phyloP scores from a whole-genome alignment of 2,888 invertebrate species.

The Lordiphosa andalusiaca region DNA sequence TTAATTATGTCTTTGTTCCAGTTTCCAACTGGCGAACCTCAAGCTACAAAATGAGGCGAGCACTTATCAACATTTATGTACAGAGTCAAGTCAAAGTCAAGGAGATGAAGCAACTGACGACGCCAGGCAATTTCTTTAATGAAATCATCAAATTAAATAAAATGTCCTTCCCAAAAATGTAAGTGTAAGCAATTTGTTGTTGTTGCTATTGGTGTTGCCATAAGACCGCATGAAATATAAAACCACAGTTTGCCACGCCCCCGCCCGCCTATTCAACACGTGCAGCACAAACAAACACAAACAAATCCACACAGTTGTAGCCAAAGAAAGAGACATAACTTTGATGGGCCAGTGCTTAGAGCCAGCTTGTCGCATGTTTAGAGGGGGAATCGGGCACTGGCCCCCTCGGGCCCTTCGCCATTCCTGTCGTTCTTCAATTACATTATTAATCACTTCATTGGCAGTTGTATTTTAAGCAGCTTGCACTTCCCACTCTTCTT shows the following conservation, averaged over 20 bases:
- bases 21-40: conserved; percentile 25
- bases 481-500: conserved; percentile 24
- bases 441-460: conserved; percentile 59
- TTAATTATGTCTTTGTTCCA: conserved; percentile 50
- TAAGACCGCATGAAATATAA: conserved; percentile 51
- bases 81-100: conserved; percentile 28
- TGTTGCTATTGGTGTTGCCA: conserved; percentile 27
- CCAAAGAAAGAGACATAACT: conserved; percentile 36
- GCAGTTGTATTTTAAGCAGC: conserved; percentile 56
- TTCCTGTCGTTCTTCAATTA: conserved; percentile 32
- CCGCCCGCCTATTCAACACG: conserved; percentile 3
- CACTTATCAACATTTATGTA: conserved; percentile 7
- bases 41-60: conserved; percentile 21
- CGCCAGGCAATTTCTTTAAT: conserved; percentile 58
- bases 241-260: conserved; percentile 48
- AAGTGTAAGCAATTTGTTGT: conserved; percentile 39
- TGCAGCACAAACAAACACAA: neutral
- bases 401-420: conserved; percentile 10
- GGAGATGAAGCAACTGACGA: conserved; percentile 20
- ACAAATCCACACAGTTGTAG: conserved; percentile 19
- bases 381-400: conserved; percentile 14
- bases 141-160: conserved; percentile 70
- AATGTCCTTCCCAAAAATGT: conserved; percentile 59
- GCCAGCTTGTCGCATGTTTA: conserved; percentile 17
- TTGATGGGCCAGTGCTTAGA: conserved; percentile 24